Evolutionary conservation across 1,140 invertebrate species (phyloP).

Genomic region (Zaprionus ghesquierei): DNA sequence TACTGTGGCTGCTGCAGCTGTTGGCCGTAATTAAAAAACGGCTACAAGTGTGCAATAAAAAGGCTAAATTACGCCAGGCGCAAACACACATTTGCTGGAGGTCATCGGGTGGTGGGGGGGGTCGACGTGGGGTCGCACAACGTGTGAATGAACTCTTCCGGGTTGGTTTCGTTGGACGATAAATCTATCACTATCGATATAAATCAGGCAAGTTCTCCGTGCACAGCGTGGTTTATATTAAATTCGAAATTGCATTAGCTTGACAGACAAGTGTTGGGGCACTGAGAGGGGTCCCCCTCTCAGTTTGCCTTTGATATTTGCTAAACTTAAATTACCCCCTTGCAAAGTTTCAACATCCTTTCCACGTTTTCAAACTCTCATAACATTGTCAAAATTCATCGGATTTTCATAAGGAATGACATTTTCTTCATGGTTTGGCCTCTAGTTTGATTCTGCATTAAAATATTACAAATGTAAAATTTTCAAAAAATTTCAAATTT

Average conservation of each 20-base stretch:
- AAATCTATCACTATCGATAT: background rate
- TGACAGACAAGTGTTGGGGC: background rate
- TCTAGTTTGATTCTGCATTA: no score
- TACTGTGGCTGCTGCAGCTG: background rate
- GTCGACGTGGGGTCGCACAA: background rate
- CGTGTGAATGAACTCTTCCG: background rate
- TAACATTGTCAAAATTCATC: no score
- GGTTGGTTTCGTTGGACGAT: background rate
- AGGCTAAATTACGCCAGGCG: background rate
- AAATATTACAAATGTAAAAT: no score
- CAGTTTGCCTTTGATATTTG: slow-evolving; percentile 62
- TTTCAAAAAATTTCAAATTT: no score
- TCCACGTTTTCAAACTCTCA: no score
- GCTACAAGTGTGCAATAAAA: slow-evolving; percentile 29
- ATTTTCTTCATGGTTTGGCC: no score
- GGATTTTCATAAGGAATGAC: no score
- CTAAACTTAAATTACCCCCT: slow-evolving; percentile 35
- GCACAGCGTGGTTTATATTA: background rate
- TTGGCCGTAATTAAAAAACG: slow-evolving; percentile 36
- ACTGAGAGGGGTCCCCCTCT: accelerated
- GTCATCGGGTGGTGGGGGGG: no score
- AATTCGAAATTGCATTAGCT: background rate
- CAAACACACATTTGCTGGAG: background rate
- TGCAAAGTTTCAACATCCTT: no score
- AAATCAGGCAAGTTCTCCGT: background rate